A percentile compares a stretch with the other conserved stretches of the same genome.
These are phyloP conservation scores for Conomelus anceps DNA, from an alignment of 2,888 invertebrate species.

Conservation along the genomic window DNA sequence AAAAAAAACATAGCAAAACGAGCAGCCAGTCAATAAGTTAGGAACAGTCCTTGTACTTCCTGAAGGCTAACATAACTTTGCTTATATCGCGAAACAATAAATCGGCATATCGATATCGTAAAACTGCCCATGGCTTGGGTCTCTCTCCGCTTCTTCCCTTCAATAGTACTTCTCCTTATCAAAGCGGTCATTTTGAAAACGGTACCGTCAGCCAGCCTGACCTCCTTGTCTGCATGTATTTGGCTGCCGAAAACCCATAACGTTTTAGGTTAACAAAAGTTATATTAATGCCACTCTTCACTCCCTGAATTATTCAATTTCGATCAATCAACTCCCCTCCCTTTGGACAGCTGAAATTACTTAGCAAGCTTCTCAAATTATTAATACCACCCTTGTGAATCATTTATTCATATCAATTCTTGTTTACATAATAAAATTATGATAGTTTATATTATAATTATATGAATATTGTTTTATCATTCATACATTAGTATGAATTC, in stretches of 20 bases:
- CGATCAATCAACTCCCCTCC: background rate
- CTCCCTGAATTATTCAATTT: background rate
- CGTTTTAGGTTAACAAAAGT: background rate
- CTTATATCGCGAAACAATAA: background rate
- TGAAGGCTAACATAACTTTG: background rate
- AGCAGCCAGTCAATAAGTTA: background rate
- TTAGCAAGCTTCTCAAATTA: background rate
- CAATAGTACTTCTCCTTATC: background rate
- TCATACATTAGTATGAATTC: too few relatives aligned
- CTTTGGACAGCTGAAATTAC: background rate
- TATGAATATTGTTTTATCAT: too few relatives aligned
- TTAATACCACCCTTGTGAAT: too few relatives aligned
- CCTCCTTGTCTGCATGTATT: background rate
- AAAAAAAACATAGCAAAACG: background rate
- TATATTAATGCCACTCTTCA: background rate
- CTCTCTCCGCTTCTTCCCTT: background rate
- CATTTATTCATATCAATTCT: too few relatives aligned
- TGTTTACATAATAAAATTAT: too few relatives aligned
- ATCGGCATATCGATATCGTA: background rate
- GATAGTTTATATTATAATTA: too few relatives aligned
- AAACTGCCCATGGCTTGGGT: background rate
- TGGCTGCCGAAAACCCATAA: background rate
- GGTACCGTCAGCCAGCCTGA: background rate
- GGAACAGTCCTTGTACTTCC: background rate
- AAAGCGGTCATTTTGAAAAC: background rate